These are phyloP conservation scores for Hycleus cichorii DNA, from an alignment of 1,140 invertebrate genomes.

Conservation along the genomic window DNA sequence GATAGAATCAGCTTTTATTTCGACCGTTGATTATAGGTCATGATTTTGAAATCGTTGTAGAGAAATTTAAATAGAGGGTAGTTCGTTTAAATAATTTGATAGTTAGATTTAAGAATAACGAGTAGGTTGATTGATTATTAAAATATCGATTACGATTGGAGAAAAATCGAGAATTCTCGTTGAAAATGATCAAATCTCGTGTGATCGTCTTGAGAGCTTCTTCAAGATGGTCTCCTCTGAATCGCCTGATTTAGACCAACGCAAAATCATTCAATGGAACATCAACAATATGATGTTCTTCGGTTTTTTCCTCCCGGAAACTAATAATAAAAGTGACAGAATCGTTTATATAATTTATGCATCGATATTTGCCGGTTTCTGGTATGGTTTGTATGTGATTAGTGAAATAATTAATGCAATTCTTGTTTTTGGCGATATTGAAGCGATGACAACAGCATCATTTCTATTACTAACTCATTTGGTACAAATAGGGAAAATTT, in stretches of 20 bases:
- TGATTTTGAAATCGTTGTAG: too few species aligned
- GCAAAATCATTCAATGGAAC: not conserved
- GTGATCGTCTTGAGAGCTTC: too few species aligned
- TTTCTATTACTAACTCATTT: slow-evolving; percentile 16
- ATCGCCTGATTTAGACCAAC: not conserved
- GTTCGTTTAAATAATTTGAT: too few species aligned
- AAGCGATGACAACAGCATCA: slow-evolving; percentile 12
- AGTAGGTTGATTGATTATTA: too few species aligned
- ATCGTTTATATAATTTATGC: not conserved
- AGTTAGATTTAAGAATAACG: too few species aligned
- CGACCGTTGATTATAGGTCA: too few species aligned
- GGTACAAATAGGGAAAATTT: slow-evolving; percentile 2
- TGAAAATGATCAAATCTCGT: too few species aligned
- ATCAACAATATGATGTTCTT: not conserved
- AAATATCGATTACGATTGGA: too few species aligned
- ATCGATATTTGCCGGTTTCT: slow-evolving; percentile 1
- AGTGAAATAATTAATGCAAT: slow-evolving; percentile 11
- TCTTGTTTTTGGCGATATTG: slow-evolving; percentile 6
- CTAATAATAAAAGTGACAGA: not conserved
- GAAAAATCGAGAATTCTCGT: too few species aligned
- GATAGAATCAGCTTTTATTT: too few species aligned
- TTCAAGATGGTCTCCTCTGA: too few species aligned
- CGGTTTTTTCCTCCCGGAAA: slow-evolving; percentile 1
- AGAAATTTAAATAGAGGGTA: too few species aligned
- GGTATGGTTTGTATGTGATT: not conserved